Evolutionary conservation across 1,140 invertebrate species (phyloP), one percentile per base, ranked within the genome.

Genomic region (Lepidotrigona ventralis): DNA sequence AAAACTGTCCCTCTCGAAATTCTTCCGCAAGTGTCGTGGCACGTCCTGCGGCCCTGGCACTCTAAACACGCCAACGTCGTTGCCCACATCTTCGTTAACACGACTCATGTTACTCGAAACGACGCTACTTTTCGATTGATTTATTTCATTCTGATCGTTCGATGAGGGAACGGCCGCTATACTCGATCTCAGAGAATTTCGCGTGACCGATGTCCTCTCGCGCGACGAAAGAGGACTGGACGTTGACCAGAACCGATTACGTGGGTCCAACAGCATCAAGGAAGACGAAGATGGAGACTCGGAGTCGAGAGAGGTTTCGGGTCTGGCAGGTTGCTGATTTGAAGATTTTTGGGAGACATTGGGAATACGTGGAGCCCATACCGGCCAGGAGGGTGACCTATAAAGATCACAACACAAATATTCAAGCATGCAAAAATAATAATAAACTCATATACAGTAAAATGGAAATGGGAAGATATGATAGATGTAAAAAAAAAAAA

Each of bases 361-460:
- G 79, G 93, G 93, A 71, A 94, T 92, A 79, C 93, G 94, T 85
- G 94, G 94, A 74, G 94, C 94, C 95, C 95, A 95, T 87, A 95
- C 93, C 89, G 95, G 95, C 95, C 95, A 95, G 77, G 95, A 95
- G 76, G 95, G 95, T 90, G 95, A 95, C 95, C 95, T 95, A 94
- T 91, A 94, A 94, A 93, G 88, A 93, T 93, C 88, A 93, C 91
- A 93, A 94, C 91, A 93, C 90, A 93, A 92, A 92, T 91, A 86
- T 90, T 91, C 86, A 92, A 90, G 92, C 93, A 94, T 93, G 92
- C 92, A 93, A 89, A 92, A 93, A 91, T 81, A 92, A 91, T 91
- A 82, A 92, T 91, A 90, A 91, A 89, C 83, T 89, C 77, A 83
- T 66, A 46, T 56, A 80, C 33, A 51, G 54, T 84, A 88, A 85